These are phyloP conservation scores for Hermaeophaga mercurialis DNA, from an alignment of 2,888 invertebrate species.

Conservation along the genomic window DNA sequence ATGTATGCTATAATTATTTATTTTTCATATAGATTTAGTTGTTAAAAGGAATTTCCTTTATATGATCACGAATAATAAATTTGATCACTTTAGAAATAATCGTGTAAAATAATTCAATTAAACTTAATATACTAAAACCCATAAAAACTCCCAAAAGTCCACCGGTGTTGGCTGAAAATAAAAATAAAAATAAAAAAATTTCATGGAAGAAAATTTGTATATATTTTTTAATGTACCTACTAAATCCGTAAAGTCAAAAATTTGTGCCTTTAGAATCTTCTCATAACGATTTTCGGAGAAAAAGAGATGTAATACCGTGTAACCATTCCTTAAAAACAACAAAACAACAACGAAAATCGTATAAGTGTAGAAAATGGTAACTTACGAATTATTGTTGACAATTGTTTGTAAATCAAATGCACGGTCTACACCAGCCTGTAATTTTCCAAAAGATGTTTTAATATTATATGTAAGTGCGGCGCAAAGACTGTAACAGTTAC, in stretches of 20 bases:
- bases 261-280: conserved; percentile 71
- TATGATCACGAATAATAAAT: not conserved
- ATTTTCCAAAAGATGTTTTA: not conserved
- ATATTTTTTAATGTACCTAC: conserved; percentile 61
- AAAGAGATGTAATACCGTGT: conserved; percentile 35
- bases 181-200: conserved; percentile 9
- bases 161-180: conserved; percentile 70
- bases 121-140: conserved; percentile 74
- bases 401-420: not conserved
- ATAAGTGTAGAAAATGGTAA: not conserved
- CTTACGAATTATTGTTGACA: conserved; percentile 1
- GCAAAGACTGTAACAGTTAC: conserved; percentile 23
- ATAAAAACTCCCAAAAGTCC: conserved; percentile 77
- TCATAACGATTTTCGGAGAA: conserved; percentile 68
- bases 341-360: not conserved
- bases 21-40: too few species aligned
- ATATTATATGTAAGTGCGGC: conserved; percentile 3
- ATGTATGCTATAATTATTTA: too few species aligned
- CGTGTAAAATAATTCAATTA: conserved; percentile 55
- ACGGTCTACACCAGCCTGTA: not conserved
- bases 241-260: conserved; percentile 78
- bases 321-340: conserved; percentile 36
- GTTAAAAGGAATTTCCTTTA: too few species aligned
- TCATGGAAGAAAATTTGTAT: not conserved
- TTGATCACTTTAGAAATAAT: conserved; percentile 54